Evolutionary conservation across 2,797 vertebrate genomes (phyloP).

Genomic region (Neomorphus geoffroyi): DNA sequence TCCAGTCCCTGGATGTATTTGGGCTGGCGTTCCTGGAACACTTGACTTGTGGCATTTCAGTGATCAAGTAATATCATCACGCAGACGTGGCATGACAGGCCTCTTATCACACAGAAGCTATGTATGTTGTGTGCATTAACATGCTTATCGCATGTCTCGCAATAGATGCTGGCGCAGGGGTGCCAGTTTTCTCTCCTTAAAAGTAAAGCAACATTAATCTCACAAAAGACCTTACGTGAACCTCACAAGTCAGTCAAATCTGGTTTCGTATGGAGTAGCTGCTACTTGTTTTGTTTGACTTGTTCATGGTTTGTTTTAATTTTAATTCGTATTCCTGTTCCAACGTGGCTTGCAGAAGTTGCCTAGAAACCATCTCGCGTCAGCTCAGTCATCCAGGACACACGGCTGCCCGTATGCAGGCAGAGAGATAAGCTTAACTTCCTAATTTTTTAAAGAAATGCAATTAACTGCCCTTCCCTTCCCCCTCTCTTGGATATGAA

Average conservation of each 20-base stretch:
- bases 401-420: constrained; percentile 45
- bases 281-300: constrained; percentile 51
- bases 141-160: not conserved
- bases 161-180: not conserved
- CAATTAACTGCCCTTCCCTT: constrained; percentile 33
- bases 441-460: constrained; percentile 50
- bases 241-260: not conserved
- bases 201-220: constrained; percentile 34
- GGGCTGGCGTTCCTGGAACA: not conserved
- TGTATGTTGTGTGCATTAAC: not conserved
- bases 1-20: not conserved
- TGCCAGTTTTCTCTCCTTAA: not conserved
- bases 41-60: not conserved
- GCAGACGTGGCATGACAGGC: not conserved
- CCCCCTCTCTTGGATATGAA: not conserved
- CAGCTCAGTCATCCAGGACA: constrained; percentile 54
- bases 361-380: constrained; percentile 61
- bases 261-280: not conserved
- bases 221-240: not conserved
- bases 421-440: constrained; percentile 66
- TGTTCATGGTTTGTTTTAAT: constrained; percentile 25
- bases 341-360: constrained; percentile 51
- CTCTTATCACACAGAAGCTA: not conserved
- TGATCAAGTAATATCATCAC: not conserved
- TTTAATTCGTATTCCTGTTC: constrained; percentile 7